Evolutionary conservation across 2,888 invertebrate genomes (phyloP).

Genomic region (Morpho achilles): DNA sequence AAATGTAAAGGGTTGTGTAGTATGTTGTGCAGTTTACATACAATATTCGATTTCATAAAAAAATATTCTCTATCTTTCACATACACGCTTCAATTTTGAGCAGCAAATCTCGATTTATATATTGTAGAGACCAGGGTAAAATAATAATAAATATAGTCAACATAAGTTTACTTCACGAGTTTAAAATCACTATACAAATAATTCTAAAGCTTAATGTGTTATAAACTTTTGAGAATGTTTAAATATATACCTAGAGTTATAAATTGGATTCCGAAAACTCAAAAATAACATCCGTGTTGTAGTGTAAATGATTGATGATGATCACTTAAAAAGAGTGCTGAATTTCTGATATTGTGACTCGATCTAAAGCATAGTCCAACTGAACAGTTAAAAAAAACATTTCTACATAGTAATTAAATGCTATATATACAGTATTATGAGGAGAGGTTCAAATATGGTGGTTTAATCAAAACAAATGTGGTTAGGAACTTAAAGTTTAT

Average conservation of each 20-base stretch:
- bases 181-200: constrained; percentile 28
- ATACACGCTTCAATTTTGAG: constrained; percentile 36
- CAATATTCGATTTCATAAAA: constrained; percentile 44
- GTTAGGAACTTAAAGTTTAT: no score
- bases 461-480: no score
- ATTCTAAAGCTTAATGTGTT: constrained; percentile 20
- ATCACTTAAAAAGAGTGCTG: no score
- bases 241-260: neutral
- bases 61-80: constrained; percentile 47
- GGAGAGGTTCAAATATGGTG: no score
- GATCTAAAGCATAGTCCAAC: no score
- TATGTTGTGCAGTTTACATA: constrained; percentile 62
- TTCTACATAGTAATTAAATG: no score
- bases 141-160: constrained; percentile 28
- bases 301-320: no score
- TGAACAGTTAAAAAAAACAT: no score
- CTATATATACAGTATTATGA: no score
- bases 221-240: constrained; percentile 18
- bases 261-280: no score
- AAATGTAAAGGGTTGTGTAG: constrained; percentile 75
- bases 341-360: no score
- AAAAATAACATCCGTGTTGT: no score
- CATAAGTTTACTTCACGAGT: constrained; percentile 36
- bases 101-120: constrained; percentile 39
- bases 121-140: constrained; percentile 62